A percentile compares a stretch with the other conserved stretches of the same genome.
Conservation (phyloP, 2,888 invertebrate genomes). For the Campoplex capitator region DNA sequence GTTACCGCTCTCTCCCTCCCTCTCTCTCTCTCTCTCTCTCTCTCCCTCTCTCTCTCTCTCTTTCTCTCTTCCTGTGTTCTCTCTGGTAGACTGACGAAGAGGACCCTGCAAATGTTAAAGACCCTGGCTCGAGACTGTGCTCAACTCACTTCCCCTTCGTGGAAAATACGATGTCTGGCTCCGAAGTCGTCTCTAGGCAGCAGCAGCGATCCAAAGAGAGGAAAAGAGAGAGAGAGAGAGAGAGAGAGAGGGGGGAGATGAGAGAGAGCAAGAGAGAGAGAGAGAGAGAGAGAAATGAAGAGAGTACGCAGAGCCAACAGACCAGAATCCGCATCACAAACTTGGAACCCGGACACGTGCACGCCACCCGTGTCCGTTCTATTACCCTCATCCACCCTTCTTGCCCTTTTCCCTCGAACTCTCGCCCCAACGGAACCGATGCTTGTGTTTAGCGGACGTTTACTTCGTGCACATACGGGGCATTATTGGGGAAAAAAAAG, state of each 20-base stretch:
- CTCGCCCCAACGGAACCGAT: conserved; percentile 30
- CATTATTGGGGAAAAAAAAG: neutral
- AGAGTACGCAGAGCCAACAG: conserved; percentile 48
- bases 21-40: conserved; percentile 9
- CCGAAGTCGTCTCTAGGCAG: conserved; percentile 32
- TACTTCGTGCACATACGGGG: conserved; percentile 28
- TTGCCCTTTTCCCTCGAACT: conserved; percentile 17
- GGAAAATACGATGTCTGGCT: conserved; percentile 66
- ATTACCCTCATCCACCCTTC: conserved; percentile 43
- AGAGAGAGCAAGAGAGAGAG: neutral
- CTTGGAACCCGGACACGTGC: conserved; percentile 65
- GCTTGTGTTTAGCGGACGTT: conserved; percentile 52
- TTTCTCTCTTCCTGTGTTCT: conserved; percentile 12
- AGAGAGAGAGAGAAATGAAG: neutral
- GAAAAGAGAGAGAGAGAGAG: neutral
- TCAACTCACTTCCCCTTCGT: conserved; percentile 51
- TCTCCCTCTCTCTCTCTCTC: conserved; percentile 2
- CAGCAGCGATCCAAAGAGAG: conserved; percentile 1
- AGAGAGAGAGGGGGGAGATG: neutral
- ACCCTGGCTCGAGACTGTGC: conserved; percentile 50
- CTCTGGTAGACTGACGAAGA: conserved; percentile 20
- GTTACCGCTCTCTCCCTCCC: conserved; percentile 32
- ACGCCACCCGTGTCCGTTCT: conserved; percentile 64
- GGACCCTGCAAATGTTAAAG: conserved; percentile 65
- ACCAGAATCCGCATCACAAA: conserved; percentile 63